phyloP scores from a whole-genome alignment of 2,113 vertebrate species.

The Corydoras maculifer region DNA sequence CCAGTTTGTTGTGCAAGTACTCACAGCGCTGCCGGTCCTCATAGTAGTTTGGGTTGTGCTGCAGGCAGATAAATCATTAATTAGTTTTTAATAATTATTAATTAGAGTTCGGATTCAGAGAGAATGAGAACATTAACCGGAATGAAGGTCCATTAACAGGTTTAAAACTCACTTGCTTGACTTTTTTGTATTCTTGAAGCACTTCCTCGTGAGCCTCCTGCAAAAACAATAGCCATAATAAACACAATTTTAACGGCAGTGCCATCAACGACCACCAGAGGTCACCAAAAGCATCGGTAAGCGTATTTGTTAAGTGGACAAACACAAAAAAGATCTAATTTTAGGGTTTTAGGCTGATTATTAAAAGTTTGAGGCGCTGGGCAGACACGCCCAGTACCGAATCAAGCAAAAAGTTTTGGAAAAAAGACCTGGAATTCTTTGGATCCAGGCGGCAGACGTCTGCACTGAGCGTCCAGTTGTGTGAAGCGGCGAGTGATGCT shows the following conservation, averaged over 20 bases:
- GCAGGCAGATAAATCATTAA: conserved; percentile 27
- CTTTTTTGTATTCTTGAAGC: conserved; percentile 78
- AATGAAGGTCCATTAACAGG: no score
- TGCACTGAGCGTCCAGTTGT: conserved; percentile 68
- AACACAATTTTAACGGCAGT: not conserved
- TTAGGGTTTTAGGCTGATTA: no score
- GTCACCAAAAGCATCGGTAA: no score
- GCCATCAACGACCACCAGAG: no score
- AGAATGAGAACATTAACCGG: no score
- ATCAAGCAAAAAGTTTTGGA: not conserved
- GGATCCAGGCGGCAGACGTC: conserved; percentile 71
- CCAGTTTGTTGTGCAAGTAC: conserved; percentile 86
- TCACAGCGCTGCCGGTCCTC: conserved; percentile 79
- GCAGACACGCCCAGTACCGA: no score
- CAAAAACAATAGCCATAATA: conserved; percentile 32
- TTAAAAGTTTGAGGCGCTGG: no score
- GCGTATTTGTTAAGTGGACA: no score
- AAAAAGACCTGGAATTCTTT: conserved; percentile 78
- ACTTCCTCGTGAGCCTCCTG: conserved; percentile 80
- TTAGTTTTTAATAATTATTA: no score
- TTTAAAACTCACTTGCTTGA: conserved; percentile 59
- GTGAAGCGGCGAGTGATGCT: conserved; percentile 70
- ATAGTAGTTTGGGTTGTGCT: conserved; percentile 78
- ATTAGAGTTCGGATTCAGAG: no score
- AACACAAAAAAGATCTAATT: no score